Conservation (phyloP, 2,888 invertebrate species). For the Agrilus biguttatus region DNA sequence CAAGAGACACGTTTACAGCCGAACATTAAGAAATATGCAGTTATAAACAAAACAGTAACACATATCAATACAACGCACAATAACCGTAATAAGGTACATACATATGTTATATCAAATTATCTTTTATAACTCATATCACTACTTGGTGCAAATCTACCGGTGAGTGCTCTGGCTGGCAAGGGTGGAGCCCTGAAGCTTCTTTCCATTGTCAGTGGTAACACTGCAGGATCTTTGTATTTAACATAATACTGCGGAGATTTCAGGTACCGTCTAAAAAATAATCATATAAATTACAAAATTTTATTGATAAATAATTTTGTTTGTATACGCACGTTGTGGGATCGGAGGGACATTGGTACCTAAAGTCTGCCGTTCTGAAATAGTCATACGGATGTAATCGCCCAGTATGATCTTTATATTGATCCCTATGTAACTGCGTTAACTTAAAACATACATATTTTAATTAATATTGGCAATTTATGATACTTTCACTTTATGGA, state of each 20-base stretch:
- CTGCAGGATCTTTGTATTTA: slow-evolving; percentile 42
- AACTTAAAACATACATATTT: slow-evolving; percentile 26
- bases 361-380: slow-evolving; percentile 36
- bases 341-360: slow-evolving; percentile 41
- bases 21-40: slow-evolving; percentile 1
- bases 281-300: background rate
- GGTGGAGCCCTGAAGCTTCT: slow-evolving; percentile 36
- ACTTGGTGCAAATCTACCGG: slow-evolving; percentile 38
- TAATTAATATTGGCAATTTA: too few species aligned
- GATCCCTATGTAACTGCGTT: slow-evolving; percentile 44
- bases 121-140: slow-evolving; percentile 39
- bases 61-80: background rate
- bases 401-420: slow-evolving; percentile 44
- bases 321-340: slow-evolving; percentile 30
- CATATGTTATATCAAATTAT: slow-evolving; percentile 11
- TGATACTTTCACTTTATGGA: too few species aligned
- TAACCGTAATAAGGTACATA: slow-evolving; percentile 4
- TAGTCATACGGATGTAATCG: slow-evolving; percentile 42
- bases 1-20: background rate
- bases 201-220: slow-evolving; percentile 37
- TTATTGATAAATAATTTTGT: background rate
- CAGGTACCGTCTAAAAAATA: slow-evolving; percentile 34
- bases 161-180: slow-evolving; percentile 41
- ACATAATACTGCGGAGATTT: slow-evolving; percentile 41
- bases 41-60: background rate